Conservation (phyloP, 2,797 vertebrate species). For the Trichosurus vulpecula region DNA sequence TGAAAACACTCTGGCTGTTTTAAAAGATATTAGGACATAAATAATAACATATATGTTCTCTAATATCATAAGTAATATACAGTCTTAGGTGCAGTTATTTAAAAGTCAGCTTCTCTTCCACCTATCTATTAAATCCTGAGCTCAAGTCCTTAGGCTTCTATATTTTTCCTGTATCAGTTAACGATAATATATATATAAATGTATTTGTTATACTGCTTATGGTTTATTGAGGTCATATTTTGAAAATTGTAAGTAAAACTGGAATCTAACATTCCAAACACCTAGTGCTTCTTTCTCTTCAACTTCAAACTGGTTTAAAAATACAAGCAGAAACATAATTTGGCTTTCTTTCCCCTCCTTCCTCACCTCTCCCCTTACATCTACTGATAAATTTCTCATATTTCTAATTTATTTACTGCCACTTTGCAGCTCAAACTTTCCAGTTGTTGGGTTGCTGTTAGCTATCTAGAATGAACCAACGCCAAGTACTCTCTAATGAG, state of each 20-base stretch:
- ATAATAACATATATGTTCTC: neutral
- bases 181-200: neutral
- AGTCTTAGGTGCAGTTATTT: conserved; percentile 32
- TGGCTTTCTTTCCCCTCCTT: neutral
- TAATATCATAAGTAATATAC: neutral
- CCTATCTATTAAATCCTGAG: conserved; percentile 24
- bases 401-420: conserved; percentile 35
- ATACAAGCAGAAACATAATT: conserved; percentile 12
- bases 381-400: conserved; percentile 2
- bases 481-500: neutral
- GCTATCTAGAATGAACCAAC: conserved; percentile 40
- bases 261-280: conserved; percentile 10
- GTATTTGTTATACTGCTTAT: neutral
- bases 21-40: conserved; percentile 41
- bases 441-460: conserved; percentile 22
- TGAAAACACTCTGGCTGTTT: conserved; percentile 47
- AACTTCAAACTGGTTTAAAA: conserved; percentile 38
- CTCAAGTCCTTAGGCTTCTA: conserved; percentile 4
- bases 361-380: neutral
- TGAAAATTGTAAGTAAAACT: conserved; percentile 24
- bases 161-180: conserved; percentile 38
- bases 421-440: conserved; percentile 5
- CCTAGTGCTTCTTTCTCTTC: conserved; percentile 10
- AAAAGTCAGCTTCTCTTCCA: conserved; percentile 55
- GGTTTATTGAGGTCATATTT: conserved; percentile 24